phyloP scores from a whole-genome alignment of 30 jellyfish, hydroid and myxozoan species.

The Aurelia sp. region DNA sequence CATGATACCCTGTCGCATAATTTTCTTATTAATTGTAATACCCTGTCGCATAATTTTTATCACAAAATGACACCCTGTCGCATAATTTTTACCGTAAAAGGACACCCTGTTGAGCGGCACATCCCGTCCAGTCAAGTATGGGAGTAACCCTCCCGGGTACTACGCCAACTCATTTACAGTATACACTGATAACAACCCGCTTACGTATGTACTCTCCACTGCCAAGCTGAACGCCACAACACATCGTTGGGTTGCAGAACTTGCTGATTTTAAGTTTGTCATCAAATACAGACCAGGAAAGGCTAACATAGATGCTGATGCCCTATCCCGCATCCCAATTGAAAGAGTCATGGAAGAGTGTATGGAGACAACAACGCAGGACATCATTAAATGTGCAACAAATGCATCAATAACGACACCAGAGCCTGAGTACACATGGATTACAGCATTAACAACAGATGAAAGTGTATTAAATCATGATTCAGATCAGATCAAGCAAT shows the following conservation, averaged over 20 bases:
- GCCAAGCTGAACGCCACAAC: conserved; percentile 42
- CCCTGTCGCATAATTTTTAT: no score
- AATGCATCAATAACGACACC: conserved; percentile 6
- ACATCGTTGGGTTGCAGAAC: conserved; percentile 52
- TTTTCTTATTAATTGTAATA: no score
- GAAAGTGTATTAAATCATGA: neutral
- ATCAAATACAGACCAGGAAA: conserved; percentile 65
- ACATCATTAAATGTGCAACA: neutral
- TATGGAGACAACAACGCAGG: neutral
- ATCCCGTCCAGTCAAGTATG: no score
- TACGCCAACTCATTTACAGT: conserved; percentile 15
- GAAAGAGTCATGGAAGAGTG: neutral
- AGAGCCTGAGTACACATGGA: conserved; percentile 22
- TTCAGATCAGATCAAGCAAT: conserved; percentile 1
- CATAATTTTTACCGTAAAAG: no score
- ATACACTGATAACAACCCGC: conserved; percentile 40
- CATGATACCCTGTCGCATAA: no score
- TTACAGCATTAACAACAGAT: conserved; percentile 11
- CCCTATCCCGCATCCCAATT: conserved; percentile 16
- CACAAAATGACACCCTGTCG: no score
- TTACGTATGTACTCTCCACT: conserved; percentile 12
- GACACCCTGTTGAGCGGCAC: no score
- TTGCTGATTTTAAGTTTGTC: conserved; percentile 39
- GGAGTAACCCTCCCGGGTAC: no score
- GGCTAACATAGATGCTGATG: conserved; percentile 50